Evolutionary conservation across 2,888 invertebrate genomes (phyloP).

Genomic region (Agrotis ipsilon): DNA sequence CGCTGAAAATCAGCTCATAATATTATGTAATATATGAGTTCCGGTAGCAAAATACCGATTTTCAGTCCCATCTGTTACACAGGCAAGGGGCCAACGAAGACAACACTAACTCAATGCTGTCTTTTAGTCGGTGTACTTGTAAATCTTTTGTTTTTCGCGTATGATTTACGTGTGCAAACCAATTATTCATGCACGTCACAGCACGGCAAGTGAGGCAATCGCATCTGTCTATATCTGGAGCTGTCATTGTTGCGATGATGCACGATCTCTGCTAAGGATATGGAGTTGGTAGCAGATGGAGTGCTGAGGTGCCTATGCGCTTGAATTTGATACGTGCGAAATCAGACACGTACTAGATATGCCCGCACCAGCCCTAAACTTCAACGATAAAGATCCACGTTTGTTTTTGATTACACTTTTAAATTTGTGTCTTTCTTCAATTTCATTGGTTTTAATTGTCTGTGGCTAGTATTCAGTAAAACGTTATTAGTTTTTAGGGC

Average conservation of each 20-base stretch:
- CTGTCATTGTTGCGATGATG: constrained; percentile 80
- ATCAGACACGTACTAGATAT: too few species aligned
- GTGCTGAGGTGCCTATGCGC: not conserved
- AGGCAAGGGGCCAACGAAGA: constrained; percentile 20
- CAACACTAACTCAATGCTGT: constrained; percentile 28
- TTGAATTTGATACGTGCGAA: too few species aligned
- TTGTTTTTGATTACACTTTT: not conserved
- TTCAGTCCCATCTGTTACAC: constrained; percentile 7
- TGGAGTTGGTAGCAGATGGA: constrained; percentile 33
- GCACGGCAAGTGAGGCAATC: constrained; percentile 61
- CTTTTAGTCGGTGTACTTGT: constrained; percentile 25
- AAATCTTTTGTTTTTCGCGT: constrained; percentile 47
- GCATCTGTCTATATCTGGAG: constrained; percentile 76
- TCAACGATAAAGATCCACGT: not conserved
- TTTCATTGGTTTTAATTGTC: not conserved
- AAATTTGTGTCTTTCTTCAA: not conserved
- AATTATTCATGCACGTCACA: constrained; percentile 67
- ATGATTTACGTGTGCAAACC: constrained; percentile 60
- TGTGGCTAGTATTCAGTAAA: not conserved
- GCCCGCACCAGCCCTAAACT: too few species aligned
- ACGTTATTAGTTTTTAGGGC: not conserved
- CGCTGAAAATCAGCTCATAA: constrained; percentile 21
- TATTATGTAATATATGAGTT: constrained; percentile 16
- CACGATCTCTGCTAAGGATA: constrained; percentile 61
- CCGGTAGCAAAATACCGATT: constrained; percentile 9